Base-by-base conservation (phyloP, 1,140 invertebrate species). In the Zaprionus vittiger region DNA sequence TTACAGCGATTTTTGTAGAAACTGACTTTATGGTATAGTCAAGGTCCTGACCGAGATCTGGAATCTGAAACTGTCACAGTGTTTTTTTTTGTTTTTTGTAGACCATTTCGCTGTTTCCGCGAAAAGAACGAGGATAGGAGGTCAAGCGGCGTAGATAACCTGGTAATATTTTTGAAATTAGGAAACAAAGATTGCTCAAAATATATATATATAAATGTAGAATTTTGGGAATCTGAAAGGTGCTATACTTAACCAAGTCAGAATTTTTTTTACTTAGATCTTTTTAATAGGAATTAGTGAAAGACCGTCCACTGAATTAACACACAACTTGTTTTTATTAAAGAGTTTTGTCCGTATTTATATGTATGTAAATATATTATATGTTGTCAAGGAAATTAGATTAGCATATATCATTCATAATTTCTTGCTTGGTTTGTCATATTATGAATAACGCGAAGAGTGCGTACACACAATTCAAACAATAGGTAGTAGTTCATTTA, bases 141-240 rank as follows among this genome's bases (percentile, higher is more conserved):
- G 60, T 82, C 87, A 76, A 91, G 79, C 79, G 66, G 83, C 77
- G 87, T 57, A 80, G 79, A 91, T 87, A 91, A 91, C 87, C 82
- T 80, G 74, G 47, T 64, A 7, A 41, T 77, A 80, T 77, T 73
- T 81, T 57, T 49, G 24, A 81, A 66, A 87, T 91, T 86, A 91
- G 61, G 66, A 55, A 38, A 77, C 52, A 72, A 55, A 71, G 60
- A 31, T 5, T 17, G 5, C 6, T 9, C 3, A 22, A 47, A 47
- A 41, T 22, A 31, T 17, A 47, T 47, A n/a, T 41, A 6, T n/a
- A 2, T 47, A 47, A 17, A 17, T 17, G n/a, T 17, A 17, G n/a
- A 47, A 7, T 47, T 47, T 47, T 7, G n/a, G n/a, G 41, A 47
- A 47, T 2, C 41, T 47, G 3, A 3, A 2, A 17, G 3, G 3